Percentiles rank a stretch among this genome's conserved stretches.
phyloP scores from a whole-genome alignment of 2,888 invertebrate genomes.

The Steinernema carpocapsae region DNA sequence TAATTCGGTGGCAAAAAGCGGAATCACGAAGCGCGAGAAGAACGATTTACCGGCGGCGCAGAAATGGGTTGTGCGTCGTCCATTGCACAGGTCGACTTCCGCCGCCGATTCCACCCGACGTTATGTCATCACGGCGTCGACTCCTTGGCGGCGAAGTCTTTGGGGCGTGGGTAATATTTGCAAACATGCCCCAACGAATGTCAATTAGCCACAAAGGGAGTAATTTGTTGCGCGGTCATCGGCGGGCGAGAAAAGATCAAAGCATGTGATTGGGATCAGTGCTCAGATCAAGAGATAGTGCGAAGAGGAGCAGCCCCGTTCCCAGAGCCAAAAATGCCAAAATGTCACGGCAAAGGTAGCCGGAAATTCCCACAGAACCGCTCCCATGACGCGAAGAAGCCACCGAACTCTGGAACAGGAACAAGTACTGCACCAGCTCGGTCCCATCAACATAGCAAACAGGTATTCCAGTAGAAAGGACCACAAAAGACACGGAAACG shows the following conservation, averaged over 20 bases:
- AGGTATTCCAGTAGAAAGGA: not conserved
- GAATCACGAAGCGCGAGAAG: not conserved
- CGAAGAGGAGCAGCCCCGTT: not conserved
- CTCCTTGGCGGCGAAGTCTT: not conserved
- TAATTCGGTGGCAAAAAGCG: not conserved
- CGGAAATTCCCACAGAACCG: not conserved
- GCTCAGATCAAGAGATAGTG: slow-evolving; percentile 6
- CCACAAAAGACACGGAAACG: not conserved
- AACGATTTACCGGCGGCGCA: not conserved
- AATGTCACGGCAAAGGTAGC: slow-evolving; percentile 18
- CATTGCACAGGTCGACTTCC: not conserved
- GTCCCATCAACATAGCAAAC: not conserved
- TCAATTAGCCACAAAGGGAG: not conserved
- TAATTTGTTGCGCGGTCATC: slow-evolving; percentile 16
- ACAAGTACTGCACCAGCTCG: not conserved
- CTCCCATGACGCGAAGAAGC: too few species aligned
- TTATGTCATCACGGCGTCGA: slow-evolving; percentile 2
- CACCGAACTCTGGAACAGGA: slow-evolving; percentile 13
- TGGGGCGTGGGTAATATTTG: not conserved
- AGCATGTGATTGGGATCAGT: not conserved
- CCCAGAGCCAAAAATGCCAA: not conserved
- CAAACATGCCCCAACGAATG: not conserved
- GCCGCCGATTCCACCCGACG: not conserved
- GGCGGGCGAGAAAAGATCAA: slow-evolving; percentile 7
- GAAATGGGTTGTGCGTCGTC: not conserved